Percentiles rank a stretch among this genome's conserved stretches.
Conservation (phyloP, 2,888 invertebrate species). For the Heteromurus nitidus region DNA sequence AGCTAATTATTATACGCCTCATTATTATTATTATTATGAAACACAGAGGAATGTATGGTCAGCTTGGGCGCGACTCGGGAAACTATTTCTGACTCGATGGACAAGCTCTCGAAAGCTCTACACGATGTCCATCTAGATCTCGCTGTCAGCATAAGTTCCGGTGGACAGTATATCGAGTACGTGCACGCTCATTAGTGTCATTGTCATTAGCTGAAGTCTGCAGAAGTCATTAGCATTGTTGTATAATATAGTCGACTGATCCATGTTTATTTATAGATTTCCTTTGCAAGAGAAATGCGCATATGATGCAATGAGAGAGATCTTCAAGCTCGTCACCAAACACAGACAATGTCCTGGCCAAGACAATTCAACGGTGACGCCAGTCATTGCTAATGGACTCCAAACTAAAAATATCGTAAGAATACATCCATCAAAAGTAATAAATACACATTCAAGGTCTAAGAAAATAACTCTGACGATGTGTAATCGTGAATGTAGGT, state of each 20-base stretch:
- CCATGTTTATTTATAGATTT: constrained; percentile 39
- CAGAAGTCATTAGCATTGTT: no score
- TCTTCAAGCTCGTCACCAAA: constrained; percentile 48
- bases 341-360: constrained; percentile 39
- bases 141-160: constrained; percentile 56
- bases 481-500: no score
- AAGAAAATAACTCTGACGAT: no score
- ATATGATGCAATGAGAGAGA: constrained; percentile 51
- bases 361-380: constrained; percentile 27
- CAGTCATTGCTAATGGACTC: constrained; percentile 32
- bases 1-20: neutral
- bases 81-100: constrained; percentile 37
- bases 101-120: constrained; percentile 25
- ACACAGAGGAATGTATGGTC: constrained; percentile 39
- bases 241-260: no score
- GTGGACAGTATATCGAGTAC: constrained; percentile 65
- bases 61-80: constrained; percentile 16
- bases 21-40: constrained; percentile 1
- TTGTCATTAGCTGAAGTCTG: neutral
- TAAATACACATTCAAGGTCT: no score
- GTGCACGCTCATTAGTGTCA: no score
- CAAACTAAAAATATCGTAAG: constrained; percentile 53
- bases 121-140: constrained; percentile 57
- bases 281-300: constrained; percentile 62
- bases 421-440: no score